phyloP scores from a whole-genome alignment of 2,888 invertebrate genomes.

The Steinernema scapterisci region DNA sequence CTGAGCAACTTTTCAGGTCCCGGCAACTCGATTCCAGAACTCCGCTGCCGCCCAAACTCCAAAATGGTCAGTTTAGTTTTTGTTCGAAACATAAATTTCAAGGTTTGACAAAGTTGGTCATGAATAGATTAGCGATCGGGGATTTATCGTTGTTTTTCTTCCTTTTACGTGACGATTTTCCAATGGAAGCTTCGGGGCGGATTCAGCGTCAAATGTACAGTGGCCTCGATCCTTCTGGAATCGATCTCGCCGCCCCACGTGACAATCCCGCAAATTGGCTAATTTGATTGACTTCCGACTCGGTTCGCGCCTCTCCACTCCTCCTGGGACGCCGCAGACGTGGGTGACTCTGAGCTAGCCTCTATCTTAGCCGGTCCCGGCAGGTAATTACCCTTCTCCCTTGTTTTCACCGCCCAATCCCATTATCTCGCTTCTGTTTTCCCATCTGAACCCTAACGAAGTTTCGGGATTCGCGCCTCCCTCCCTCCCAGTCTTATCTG shows the following conservation, averaged over 20 bases:
- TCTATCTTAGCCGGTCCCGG: too few species aligned
- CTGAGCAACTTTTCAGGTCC: too few species aligned
- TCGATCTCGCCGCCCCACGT: background rate
- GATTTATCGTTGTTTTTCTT: too few species aligned
- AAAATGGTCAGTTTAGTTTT: too few species aligned
- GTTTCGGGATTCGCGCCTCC: background rate
- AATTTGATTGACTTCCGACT: conserved; percentile 10
- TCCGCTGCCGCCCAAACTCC: too few species aligned
- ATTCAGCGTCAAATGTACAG: background rate
- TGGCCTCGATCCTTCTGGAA: background rate
- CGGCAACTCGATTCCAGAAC: too few species aligned
- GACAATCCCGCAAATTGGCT: conserved; percentile 6
- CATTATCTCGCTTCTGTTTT: conserved; percentile 1
- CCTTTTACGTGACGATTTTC: too few species aligned
- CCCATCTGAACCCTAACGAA: background rate
- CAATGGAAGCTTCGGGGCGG: background rate
- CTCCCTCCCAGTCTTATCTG: background rate
- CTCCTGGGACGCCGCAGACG: background rate
- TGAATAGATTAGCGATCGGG: background rate
- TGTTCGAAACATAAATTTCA: too few species aligned
- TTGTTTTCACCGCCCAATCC: background rate
- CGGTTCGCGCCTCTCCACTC: background rate
- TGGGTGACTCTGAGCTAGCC: background rate
- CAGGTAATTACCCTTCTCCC: background rate
- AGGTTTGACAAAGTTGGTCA: too few species aligned